phyloP scores from a whole-genome alignment of 2,113 vertebrate species.

The Stictonetta naevosa region DNA sequence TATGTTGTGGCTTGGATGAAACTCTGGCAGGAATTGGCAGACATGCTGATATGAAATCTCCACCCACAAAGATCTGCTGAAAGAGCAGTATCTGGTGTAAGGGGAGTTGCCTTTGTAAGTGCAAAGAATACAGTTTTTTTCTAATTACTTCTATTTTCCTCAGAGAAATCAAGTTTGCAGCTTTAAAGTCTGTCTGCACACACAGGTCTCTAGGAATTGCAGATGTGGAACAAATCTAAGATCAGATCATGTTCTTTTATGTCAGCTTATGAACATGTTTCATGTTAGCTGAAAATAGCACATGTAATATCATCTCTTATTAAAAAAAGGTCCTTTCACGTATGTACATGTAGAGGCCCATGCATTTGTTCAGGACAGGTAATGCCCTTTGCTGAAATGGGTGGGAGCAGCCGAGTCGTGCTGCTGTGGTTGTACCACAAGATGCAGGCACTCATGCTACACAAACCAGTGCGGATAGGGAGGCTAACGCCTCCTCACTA shows the following conservation, averaged over 20 bases:
- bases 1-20: conserved; percentile 67
- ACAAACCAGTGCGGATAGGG: neutral
- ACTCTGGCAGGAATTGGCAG: conserved; percentile 49
- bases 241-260: neutral
- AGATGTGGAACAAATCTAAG: neutral
- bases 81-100: conserved; percentile 56
- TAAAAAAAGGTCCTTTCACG: neutral
- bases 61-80: conserved; percentile 65
- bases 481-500: neutral
- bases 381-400: neutral
- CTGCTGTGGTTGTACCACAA: neutral
- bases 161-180: neutral
- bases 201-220: neutral
- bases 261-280: neutral
- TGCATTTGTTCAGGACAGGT: accelerated
- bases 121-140: neutral
- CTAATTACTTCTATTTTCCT: neutral
- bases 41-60: conserved; percentile 47
- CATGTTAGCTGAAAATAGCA: neutral
- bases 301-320: accelerated
- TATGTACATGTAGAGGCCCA: accelerated
- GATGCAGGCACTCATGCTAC: neutral
- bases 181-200: neutral
- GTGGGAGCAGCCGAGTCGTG: neutral
- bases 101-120: conserved; percentile 11